These are phyloP conservation scores for Apodemia mormo DNA, from an alignment of 2,888 invertebrate species.

Conservation along the genomic window DNA sequence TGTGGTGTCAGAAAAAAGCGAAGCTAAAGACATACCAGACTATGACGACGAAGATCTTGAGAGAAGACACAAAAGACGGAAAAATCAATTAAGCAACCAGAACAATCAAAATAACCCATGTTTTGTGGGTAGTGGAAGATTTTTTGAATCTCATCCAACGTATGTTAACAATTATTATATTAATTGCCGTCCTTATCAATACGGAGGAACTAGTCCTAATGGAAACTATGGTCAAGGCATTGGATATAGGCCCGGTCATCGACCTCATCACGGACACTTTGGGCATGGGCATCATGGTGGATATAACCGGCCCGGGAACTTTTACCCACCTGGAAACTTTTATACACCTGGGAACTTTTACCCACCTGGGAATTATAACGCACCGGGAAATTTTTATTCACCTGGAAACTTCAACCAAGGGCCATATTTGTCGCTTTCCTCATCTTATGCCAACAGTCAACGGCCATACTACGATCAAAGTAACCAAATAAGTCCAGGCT, in stretches of 20 bases:
- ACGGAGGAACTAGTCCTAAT: constrained; percentile 25
- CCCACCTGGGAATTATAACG: neutral
- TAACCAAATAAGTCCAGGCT: neutral
- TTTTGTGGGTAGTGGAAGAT: constrained; percentile 51
- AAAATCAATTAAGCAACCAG: constrained; percentile 55
- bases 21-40: constrained; percentile 46
- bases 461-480: neutral
- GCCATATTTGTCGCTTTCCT: neutral
- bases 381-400: neutral
- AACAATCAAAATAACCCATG: constrained; percentile 58
- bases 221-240: constrained; percentile 41
- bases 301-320: constrained; percentile 11
- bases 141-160: constrained; percentile 48
- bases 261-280: neutral
- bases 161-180: constrained; percentile 7
- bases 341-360: neutral
- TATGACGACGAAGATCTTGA: constrained; percentile 50
- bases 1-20: constrained; percentile 48
- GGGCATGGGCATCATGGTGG: constrained; percentile 39
- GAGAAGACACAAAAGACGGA: constrained; percentile 39
- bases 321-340: too few relatives aligned
- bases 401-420: constrained; percentile 1
- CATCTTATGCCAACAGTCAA: neutral
- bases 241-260: constrained; percentile 36
- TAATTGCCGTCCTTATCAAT: constrained; percentile 2